Evolutionary conservation across 2,797 vertebrate genomes (phyloP).

Genomic region (Pseudopleuronectes americanus): DNA sequence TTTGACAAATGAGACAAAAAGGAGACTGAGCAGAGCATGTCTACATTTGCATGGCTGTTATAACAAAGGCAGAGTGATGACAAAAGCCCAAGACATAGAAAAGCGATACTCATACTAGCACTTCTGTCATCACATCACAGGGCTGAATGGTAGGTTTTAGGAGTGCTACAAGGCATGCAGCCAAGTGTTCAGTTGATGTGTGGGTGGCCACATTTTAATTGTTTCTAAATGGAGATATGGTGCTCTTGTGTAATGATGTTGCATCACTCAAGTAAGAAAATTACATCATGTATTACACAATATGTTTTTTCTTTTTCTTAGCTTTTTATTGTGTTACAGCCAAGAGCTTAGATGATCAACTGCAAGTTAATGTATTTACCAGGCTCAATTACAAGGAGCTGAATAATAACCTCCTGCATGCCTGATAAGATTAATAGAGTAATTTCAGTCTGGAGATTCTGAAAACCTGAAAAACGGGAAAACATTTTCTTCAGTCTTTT

Average conservation of each 20-base stretch:
- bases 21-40: slow-evolving; percentile 21
- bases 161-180: background rate
- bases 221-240: background rate
- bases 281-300: background rate
- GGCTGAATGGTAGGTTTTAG: slow-evolving; percentile 11
- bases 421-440: slow-evolving; percentile 8
- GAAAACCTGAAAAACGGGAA: slow-evolving; percentile 2
- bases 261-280: background rate
- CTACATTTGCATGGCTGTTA: slow-evolving; percentile 48
- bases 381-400: slow-evolving; percentile 1
- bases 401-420: background rate
- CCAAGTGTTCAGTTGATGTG: background rate
- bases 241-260: background rate
- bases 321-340: background rate
- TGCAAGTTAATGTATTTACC: slow-evolving; percentile 2
- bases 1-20: slow-evolving; percentile 39
- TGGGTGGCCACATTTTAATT: background rate
- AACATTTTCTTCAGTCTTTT: background rate
- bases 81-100: slow-evolving; percentile 7
- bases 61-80: slow-evolving; percentile 23
- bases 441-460: slow-evolving; percentile 11
- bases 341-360: background rate
- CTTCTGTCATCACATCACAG: slow-evolving; percentile 21
- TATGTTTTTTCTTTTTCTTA: background rate
- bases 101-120: background rate